Conservation (phyloP, 2,113 vertebrate species). For the Chitala chitala region DNA sequence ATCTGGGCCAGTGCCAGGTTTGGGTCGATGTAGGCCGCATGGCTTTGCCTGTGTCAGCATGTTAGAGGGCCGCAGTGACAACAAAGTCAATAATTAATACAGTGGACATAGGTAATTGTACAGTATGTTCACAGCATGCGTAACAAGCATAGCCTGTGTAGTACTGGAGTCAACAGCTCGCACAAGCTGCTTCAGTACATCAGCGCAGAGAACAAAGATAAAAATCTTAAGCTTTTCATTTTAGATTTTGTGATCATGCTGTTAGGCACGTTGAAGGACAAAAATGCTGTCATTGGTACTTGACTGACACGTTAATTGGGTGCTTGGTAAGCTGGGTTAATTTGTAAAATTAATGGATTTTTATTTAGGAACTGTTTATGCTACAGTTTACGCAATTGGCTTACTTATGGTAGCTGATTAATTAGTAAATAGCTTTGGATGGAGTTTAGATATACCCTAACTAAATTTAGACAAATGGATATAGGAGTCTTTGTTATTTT, state of each 20-base stretch:
- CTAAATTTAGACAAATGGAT: neutral
- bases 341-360: conserved; percentile 11
- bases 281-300: neutral
- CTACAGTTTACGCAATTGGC: neutral
- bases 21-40: conserved; percentile 21
- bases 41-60: conserved; percentile 22
- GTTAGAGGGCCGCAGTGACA: conserved; percentile 20
- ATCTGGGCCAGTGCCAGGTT: neutral
- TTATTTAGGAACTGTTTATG: neutral
- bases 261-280: neutral
- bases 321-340: neutral
- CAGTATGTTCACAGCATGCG: neutral
- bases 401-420: conserved; percentile 3
- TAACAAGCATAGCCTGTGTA: too few relatives aligned
- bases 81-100: conserved; percentile 28
- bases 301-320: neutral
- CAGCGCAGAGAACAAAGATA: too few relatives aligned
- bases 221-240: neutral
- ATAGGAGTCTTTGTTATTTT: neutral
- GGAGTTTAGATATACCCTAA: neutral
- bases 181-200: too few relatives aligned
- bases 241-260: neutral
- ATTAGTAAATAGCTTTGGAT: conserved; percentile 3
- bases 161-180: too few relatives aligned
- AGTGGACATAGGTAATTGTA: conserved; percentile 13